Evolutionary conservation across 30 jellyfish, hydroid and myxozoan species (phyloP).

Genomic region (Hydractinia symbiolongicarpus): DNA sequence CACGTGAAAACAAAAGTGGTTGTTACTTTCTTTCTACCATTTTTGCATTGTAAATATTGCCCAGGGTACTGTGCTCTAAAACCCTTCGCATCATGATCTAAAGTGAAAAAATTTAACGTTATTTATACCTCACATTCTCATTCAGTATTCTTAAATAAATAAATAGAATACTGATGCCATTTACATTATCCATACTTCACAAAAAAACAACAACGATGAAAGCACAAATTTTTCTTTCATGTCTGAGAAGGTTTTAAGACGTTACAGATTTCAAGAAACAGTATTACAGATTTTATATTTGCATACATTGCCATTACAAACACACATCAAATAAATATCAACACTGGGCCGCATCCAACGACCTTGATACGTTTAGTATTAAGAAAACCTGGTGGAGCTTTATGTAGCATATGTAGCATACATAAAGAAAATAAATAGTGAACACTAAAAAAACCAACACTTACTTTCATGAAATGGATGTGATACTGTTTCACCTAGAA

Average conservation of each 20-base stretch:
- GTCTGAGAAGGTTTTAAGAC: too few relatives aligned
- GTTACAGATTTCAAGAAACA: too few relatives aligned
- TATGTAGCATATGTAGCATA: too few relatives aligned
- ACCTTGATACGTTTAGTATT: too few relatives aligned
- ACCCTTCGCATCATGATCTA: not conserved
- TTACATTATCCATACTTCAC: not conserved
- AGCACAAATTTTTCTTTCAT: not conserved
- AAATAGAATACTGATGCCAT: not conserved
- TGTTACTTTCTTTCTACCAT: not conserved
- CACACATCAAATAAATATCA: too few relatives aligned
- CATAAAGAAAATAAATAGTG: too few relatives aligned
- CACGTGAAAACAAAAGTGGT: not conserved
- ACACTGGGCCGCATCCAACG: too few relatives aligned
- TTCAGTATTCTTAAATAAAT: not conserved
- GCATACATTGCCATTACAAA: too few relatives aligned
- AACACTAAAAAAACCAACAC: too few relatives aligned
- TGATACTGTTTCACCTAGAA: slow-evolving; percentile 44
- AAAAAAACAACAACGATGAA: not conserved
- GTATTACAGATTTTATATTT: too few relatives aligned
- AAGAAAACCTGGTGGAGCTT: too few relatives aligned
- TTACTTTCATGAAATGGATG: slow-evolving; percentile 79
- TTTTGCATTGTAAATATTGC: not conserved
- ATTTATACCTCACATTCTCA: not conserved
- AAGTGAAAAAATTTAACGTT: too few relatives aligned
- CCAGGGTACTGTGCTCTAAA: slow-evolving; percentile 1